A percentile compares a stretch with the other conserved stretches of the same genome.
Conservation (phyloP, 2,888 invertebrate species). For the Cerceris ruficornis region DNA sequence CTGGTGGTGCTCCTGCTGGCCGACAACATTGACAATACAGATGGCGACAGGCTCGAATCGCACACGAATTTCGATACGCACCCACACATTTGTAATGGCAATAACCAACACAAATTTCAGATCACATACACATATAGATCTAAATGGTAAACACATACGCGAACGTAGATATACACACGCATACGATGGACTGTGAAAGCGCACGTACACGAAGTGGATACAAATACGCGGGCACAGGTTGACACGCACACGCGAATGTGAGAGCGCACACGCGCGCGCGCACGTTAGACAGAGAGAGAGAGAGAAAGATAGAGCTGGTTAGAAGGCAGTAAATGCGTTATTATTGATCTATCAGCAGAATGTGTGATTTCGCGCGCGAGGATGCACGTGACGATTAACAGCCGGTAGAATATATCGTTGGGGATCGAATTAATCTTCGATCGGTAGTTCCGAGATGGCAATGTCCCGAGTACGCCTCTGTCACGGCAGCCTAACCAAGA, state of each 20-base stretch:
- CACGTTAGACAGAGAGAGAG: constrained; percentile 31
- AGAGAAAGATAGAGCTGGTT: constrained; percentile 49
- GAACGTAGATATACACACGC: constrained; percentile 35
- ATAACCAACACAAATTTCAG: constrained; percentile 19
- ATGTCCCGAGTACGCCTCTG: constrained; percentile 61
- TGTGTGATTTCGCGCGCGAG: constrained; percentile 75
- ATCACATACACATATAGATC: constrained; percentile 40
- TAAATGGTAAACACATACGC: constrained; percentile 44
- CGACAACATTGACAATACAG: constrained; percentile 92
- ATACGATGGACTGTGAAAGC: constrained; percentile 23
- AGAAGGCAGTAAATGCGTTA: constrained; percentile 78
- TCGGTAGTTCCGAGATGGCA: constrained; percentile 55
- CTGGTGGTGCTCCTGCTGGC: constrained; percentile 78
- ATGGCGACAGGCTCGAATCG: constrained; percentile 84
- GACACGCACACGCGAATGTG: constrained; percentile 53
- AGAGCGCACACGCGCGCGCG: constrained; percentile 51
- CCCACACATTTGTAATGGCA: constrained; percentile 52
- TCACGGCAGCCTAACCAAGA: constrained; percentile 81
- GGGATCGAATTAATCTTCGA: constrained; percentile 51
- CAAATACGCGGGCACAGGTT: constrained; percentile 51
- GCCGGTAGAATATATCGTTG: constrained; percentile 47
- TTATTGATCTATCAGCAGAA: constrained; percentile 80
- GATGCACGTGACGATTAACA: constrained; percentile 69
- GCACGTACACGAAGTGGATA: constrained; percentile 42
- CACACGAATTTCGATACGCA: constrained; percentile 67